phyloP scores from a whole-genome alignment of 1,140 invertebrate genomes.

The Drosophila parvula region DNA sequence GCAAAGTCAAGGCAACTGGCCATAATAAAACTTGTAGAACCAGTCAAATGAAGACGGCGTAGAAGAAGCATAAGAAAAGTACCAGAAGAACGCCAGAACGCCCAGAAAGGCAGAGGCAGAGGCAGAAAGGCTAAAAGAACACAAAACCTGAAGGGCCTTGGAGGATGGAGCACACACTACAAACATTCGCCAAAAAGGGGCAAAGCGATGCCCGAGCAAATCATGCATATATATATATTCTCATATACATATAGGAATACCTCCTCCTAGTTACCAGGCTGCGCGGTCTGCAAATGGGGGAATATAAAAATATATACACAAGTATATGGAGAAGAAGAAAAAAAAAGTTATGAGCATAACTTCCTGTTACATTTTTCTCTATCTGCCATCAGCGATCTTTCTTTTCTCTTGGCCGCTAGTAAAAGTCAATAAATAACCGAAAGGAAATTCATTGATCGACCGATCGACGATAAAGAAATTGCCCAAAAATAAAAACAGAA shows the following conservation, averaged over 20 bases:
- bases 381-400: constrained; percentile 35
- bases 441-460: constrained; percentile 80
- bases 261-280: constrained; percentile 14
- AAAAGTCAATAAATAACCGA: constrained; percentile 76
- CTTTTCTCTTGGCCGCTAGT: constrained; percentile 53
- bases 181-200: constrained; percentile 25
- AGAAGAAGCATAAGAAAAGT: constrained; percentile 19
- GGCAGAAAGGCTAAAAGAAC: constrained; percentile 58
- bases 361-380: constrained; percentile 63
- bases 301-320: background rate
- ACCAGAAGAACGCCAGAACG: constrained; percentile 27
- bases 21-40: constrained; percentile 79
- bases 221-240: constrained; percentile 11
- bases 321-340: background rate
- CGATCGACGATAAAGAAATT: constrained; percentile 59
- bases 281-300: background rate
- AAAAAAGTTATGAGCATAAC: constrained; percentile 42
- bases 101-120: constrained; percentile 14
- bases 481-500: constrained; percentile 33
- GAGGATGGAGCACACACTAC: constrained; percentile 29
- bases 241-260: constrained; percentile 2
- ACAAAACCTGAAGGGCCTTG: constrained; percentile 43
- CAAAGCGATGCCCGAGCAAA: constrained; percentile 20
- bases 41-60: constrained; percentile 53
- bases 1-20: constrained; percentile 76